Evolutionary conservation across 2,797 vertebrate genomes (phyloP), one percentile per base, ranked within the genome.

Genomic region (Coregonus ussuriensis): DNA sequence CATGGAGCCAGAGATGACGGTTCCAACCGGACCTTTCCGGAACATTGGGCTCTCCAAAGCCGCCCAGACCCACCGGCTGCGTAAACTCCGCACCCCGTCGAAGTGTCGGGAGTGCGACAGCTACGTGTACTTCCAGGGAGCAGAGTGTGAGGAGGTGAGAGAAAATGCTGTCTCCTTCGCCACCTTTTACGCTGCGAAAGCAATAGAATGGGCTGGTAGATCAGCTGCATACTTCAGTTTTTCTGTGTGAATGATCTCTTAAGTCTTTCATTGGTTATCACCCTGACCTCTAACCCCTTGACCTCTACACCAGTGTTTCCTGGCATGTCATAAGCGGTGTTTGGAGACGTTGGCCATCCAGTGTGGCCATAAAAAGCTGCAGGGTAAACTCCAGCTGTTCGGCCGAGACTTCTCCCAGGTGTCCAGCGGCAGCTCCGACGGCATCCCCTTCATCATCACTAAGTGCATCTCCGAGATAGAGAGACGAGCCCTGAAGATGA

Each of bases 111-210:
- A 99, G 77, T 99, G 98, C 78, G 98, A 98, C 92, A 99, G 96
- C 91, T 99, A 99, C 0, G 98, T 99, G 56, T 99, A 99, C 88
- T 99, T 99, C 92, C 98, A 99, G 86, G 98, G 98, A 0, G 98
- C 97, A 0, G 98, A 99, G 83, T 99, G 98, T 0, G 98, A 99
- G 89, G 97, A 99, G 96, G 98, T 98, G 83, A 91, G 90, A n/a
- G 37, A 47, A 7, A 4, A 9, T 6, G 6, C 37, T 6, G 6
- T 41, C 37, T 41, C 37, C 37, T 41, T 41, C 52, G 13, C 14
- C 1, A 1, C 15, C 31, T n/a, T 21, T 77, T 33, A 41, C 18
- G 21, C 67, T 52, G 7, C 9, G 35, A 14, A 7, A 29, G 9
- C 16, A 31, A 47, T 16, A 25, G 62, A 65, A 31, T 41, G 6